Evolutionary conservation across 2,113 vertebrate species (phyloP).

Genomic region (Neopipo cinnamomea): DNA sequence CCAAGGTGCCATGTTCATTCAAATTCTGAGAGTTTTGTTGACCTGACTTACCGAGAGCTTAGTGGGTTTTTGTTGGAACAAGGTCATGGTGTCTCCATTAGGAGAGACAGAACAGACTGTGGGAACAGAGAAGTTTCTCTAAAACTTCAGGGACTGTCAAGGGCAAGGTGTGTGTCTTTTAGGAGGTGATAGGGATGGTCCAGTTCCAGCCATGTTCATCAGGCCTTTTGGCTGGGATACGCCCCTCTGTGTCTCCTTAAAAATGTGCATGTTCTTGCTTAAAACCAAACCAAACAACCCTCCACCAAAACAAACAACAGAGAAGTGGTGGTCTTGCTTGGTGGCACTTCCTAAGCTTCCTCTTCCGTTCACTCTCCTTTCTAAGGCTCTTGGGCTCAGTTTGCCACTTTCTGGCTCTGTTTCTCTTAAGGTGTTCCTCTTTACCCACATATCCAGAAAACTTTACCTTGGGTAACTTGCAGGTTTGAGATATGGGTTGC

Average conservation of each 20-base stretch:
- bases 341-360: background rate
- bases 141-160: background rate
- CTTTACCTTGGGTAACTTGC: background rate
- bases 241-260: background rate
- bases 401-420: background rate
- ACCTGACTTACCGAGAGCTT: background rate
- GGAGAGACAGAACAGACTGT: background rate
- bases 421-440: background rate
- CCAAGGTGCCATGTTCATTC: background rate
- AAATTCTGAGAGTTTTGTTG: background rate
- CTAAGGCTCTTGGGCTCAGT: background rate
- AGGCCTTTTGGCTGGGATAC: background rate
- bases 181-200: background rate
- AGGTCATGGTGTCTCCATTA: background rate
- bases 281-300: background rate
- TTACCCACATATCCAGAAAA: background rate
- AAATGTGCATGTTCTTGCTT: background rate
- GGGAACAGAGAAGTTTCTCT: background rate
- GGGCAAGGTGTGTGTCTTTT: background rate
- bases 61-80: no score
- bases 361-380: background rate
- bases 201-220: background rate
- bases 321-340: background rate
- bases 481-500: background rate
- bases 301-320: background rate